These are phyloP conservation scores for Scatophagus argus DNA, from an alignment of 2,113 vertebrate genomes.

Conservation along the genomic window DNA sequence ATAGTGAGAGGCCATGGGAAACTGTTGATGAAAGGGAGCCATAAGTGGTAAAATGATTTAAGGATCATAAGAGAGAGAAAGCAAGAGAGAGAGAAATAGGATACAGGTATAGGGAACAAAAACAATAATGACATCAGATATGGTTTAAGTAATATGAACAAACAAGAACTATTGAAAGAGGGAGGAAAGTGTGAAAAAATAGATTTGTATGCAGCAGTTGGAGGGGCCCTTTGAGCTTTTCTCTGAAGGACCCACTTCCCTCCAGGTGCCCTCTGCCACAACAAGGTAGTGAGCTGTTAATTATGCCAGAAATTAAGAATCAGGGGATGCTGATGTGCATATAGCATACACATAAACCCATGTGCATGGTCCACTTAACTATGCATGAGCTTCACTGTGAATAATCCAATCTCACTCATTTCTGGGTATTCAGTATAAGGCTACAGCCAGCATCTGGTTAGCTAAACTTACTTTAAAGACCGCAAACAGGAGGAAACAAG, in stretches of 20 bases:
- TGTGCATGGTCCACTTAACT: constrained; percentile 8
- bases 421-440: not conserved
- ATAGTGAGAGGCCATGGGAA: not conserved
- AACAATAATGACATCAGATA: not conserved
- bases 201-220: constrained; percentile 49
- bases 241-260: constrained; percentile 33
- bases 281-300: constrained; percentile 40
- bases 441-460: not conserved
- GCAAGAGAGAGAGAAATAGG: not conserved
- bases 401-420: not conserved
- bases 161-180: not conserved
- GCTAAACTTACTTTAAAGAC: not conserved
- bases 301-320: constrained; percentile 42
- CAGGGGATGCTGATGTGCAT: constrained; percentile 14
- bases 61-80: not conserved
- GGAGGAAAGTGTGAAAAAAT: not conserved
- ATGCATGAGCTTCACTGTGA: constrained; percentile 25
- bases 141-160: not conserved
- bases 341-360: not conserved
- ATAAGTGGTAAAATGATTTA: not conserved
- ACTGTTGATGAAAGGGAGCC: not conserved
- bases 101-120: not conserved
- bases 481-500: not conserved
- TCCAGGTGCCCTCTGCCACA: constrained; percentile 47
- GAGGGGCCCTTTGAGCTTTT: constrained; percentile 29